Evolutionary conservation across 2,113 vertebrate genomes (phyloP).

Genomic region (Anseranas semipalmata): DNA sequence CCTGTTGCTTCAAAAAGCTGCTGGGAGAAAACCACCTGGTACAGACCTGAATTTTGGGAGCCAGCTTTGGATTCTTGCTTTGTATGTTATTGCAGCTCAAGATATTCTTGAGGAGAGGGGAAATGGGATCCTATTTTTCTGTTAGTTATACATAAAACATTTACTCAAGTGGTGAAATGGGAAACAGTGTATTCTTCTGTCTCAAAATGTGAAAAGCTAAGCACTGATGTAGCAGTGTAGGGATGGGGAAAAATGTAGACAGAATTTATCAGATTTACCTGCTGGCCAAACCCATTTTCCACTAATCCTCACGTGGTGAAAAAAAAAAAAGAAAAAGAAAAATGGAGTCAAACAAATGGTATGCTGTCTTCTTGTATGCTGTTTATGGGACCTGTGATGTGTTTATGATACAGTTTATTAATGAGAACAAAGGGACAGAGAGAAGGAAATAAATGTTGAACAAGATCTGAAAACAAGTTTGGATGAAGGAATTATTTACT

Average conservation of each 20-base stretch:
- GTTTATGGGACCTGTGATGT: not conserved
- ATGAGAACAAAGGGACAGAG: not conserved
- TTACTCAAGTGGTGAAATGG: not conserved
- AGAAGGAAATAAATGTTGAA: not conserved
- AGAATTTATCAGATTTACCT: not conserved
- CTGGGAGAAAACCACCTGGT: slow-evolving; percentile 62
- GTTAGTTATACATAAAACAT: not conserved
- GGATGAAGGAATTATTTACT: not conserved
- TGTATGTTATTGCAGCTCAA: not conserved
- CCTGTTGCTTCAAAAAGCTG: slow-evolving; percentile 41
- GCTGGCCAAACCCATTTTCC: not conserved
- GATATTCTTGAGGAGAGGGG: not conserved
- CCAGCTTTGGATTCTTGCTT: not conserved
- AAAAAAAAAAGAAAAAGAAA: not conserved
- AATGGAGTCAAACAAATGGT: not conserved
- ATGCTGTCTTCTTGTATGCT: not conserved
- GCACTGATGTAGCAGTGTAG: not conserved
- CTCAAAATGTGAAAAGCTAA: not conserved
- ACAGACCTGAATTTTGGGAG: slow-evolving; percentile 40
- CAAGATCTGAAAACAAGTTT: not conserved
- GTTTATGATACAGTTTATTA: not conserved
- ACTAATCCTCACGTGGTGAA: not conserved
- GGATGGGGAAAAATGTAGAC: not conserved
- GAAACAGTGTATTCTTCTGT: not conserved
- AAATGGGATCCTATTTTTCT: not conserved